These are phyloP conservation scores for Euplagia quadripunctaria DNA, from an alignment of 2,888 invertebrate species.

Conservation along the genomic window DNA sequence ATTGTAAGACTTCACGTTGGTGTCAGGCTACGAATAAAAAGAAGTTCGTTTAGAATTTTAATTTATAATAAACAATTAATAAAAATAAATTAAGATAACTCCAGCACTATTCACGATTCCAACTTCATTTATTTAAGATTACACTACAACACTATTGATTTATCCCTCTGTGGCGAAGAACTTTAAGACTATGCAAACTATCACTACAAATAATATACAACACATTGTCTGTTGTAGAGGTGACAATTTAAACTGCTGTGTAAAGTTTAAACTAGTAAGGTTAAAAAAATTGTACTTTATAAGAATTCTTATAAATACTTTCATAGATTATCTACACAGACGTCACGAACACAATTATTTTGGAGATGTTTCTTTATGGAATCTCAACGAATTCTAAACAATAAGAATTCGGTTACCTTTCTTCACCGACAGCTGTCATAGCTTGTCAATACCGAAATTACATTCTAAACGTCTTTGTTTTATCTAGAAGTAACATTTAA, in stretches of 20 bases:
- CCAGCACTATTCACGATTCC: too few relatives aligned
- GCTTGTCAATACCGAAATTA: background rate
- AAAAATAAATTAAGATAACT: too few relatives aligned
- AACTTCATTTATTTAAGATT: too few relatives aligned
- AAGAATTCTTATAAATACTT: background rate
- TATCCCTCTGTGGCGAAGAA: too few relatives aligned
- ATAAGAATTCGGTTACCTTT: background rate
- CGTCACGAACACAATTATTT: background rate
- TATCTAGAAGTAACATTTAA: background rate
- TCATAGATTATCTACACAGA: background rate
- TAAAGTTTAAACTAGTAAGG: too few relatives aligned
- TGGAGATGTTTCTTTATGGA: background rate
- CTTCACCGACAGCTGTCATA: background rate
- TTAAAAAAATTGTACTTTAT: background rate
- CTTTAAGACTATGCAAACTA: too few relatives aligned
- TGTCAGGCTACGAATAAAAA: background rate
- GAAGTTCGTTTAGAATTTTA: background rate
- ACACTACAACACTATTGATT: too few relatives aligned
- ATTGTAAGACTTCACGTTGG: background rate
- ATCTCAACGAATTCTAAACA: background rate
- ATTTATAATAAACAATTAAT: too few relatives aligned
- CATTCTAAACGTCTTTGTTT: background rate
- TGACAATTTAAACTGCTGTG: too few relatives aligned
- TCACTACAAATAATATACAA: too few relatives aligned
- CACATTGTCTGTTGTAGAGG: too few relatives aligned